Conservation (phyloP, 1,140 invertebrate species). For the Chironomus striatipennis region DNA sequence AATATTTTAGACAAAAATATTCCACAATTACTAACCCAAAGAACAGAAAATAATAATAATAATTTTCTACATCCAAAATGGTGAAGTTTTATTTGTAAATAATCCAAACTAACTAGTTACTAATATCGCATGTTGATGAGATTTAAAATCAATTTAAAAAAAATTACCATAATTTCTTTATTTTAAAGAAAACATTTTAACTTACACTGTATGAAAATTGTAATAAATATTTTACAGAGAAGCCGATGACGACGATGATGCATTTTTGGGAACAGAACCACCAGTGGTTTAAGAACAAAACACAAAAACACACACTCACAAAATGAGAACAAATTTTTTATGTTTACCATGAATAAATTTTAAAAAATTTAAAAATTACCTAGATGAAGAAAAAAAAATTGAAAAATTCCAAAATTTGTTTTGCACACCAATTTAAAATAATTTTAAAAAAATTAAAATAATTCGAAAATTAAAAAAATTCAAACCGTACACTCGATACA, state of each 20-base stretch:
- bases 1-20: too few species aligned
- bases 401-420: background rate
- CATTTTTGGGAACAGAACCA: background rate
- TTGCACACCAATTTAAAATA: background rate
- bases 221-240: slow-evolving; percentile 2
- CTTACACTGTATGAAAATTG: background rate
- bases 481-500: slow-evolving; percentile 6
- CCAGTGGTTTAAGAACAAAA: slow-evolving; percentile 7
- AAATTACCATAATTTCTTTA: too few species aligned
- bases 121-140: background rate
- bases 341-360: too few species aligned
- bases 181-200: background rate
- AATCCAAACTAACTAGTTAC: background rate
- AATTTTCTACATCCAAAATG: background rate
- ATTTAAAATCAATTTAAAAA: too few species aligned
- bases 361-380: too few species aligned
- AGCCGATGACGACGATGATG: background rate
- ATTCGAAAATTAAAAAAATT: background rate
- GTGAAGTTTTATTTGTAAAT: background rate
- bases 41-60: background rate
- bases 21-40: too few species aligned
- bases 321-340: too few species aligned
- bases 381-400: background rate
- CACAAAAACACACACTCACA: too few species aligned
- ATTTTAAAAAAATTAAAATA: background rate